phyloP scores from a whole-genome alignment of 2,888 invertebrate genomes.

The Anarsia innoxiella region DNA sequence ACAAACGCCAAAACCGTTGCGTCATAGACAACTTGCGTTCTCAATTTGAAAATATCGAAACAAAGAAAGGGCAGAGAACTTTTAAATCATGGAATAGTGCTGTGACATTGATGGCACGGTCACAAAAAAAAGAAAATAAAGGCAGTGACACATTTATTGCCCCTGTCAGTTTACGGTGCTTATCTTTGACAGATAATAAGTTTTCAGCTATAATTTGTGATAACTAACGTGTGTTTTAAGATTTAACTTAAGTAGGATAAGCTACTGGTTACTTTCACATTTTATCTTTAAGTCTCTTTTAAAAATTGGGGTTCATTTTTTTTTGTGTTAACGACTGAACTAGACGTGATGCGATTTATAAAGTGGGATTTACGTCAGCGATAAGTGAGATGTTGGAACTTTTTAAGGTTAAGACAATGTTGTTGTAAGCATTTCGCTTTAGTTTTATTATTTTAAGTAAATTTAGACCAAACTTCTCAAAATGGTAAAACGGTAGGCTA shows the following conservation, averaged over 20 bases:
- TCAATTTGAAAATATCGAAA: conserved; percentile 44
- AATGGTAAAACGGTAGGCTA: too few species aligned
- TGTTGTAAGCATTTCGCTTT: too few species aligned
- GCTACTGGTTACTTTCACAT: conserved; percentile 4
- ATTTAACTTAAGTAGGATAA: conserved; percentile 22
- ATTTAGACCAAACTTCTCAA: conserved; percentile 1
- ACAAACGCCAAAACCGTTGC: conserved; percentile 22
- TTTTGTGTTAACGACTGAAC: conserved; percentile 1
- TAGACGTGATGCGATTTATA: neutral
- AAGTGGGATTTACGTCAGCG: conserved; percentile 1
- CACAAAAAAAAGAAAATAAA: conserved; percentile 46
- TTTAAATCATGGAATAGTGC: conserved; percentile 60
- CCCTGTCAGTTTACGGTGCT: conserved; percentile 53
- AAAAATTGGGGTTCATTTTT: neutral
- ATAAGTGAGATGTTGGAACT: too few species aligned
- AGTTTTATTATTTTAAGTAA: too few species aligned
- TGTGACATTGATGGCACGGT: conserved; percentile 53
- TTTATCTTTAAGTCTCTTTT: neutral
- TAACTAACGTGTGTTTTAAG: conserved; percentile 63
- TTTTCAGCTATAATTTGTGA: conserved; percentile 66
- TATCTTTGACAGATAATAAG: conserved; percentile 63
- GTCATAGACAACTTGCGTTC: conserved; percentile 27
- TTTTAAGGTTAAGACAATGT: too few species aligned
- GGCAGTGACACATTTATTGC: conserved; percentile 69
- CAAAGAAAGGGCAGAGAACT: conserved; percentile 73